Percentiles rank a stretch among this genome's conserved stretches.
These are phyloP conservation scores for Epizoanthus rinbou DNA, from an alignment of 92 coral and sea anemone species.

Conservation along the genomic window DNA sequence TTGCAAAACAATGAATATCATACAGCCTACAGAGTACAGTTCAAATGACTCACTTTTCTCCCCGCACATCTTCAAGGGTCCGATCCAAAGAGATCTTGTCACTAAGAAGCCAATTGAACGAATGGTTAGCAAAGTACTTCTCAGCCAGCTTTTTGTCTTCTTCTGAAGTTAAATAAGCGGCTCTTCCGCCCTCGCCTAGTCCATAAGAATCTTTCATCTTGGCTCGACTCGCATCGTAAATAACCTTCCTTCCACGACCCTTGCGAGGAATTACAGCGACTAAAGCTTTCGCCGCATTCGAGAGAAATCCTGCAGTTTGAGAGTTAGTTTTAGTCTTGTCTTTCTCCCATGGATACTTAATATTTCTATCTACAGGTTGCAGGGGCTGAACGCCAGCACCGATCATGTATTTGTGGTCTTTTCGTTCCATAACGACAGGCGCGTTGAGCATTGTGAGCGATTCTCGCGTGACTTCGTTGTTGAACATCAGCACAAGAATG, in stretches of 20 bases:
- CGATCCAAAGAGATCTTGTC: conserved; percentile 92
- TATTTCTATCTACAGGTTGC: conserved; percentile 81
- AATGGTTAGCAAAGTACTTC: conserved; percentile 85
- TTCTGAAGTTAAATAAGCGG: conserved; percentile 80
- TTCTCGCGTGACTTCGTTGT: conserved; percentile 89
- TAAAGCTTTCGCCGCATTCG: conserved; percentile 72
- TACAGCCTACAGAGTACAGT: too few relatives aligned
- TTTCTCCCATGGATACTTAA: conserved; percentile 96
- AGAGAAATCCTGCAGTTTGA: conserved; percentile 58
- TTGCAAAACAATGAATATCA: not conserved
- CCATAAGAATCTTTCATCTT: conserved; percentile 82
- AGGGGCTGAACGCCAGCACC: conserved; percentile 92
- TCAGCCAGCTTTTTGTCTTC: conserved; percentile 90
- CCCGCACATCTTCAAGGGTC: conserved; percentile 89
- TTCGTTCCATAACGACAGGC: conserved; percentile 70
- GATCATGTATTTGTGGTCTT: conserved; percentile 87
- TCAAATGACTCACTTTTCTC: conserved; percentile 68
- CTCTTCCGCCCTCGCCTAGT: conserved; percentile 89
- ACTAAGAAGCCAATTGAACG: conserved; percentile 97
- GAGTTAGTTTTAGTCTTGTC: conserved; percentile 30
- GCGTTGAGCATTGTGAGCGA: conserved; percentile 94
- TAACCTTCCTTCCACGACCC: conserved; percentile 65
- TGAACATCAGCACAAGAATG: conserved; percentile 88
- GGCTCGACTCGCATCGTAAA: conserved; percentile 83
- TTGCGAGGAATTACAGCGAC: conserved; percentile 77